These are phyloP conservation scores for Chamaetylas fuelleborni DNA, from an alignment of 2,113 vertebrate species.

Conservation along the genomic window DNA sequence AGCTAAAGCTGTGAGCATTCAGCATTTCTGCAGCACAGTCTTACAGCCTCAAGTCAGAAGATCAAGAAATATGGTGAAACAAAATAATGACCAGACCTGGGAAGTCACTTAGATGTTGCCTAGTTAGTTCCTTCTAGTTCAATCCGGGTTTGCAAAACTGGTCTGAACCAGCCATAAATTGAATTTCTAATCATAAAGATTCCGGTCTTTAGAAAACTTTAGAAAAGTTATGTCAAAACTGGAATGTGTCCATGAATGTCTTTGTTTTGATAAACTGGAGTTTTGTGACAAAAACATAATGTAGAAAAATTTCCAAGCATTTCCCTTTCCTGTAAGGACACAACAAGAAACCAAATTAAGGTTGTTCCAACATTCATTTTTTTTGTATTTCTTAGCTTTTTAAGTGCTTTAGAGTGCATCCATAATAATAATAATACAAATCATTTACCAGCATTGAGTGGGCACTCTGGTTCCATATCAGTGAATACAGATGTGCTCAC, in stretches of 20 bases:
- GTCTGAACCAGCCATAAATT: neutral
- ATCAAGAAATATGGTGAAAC: neutral
- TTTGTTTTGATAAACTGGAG: neutral
- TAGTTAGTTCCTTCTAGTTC: neutral
- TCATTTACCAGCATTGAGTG: neutral
- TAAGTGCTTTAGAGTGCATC: neutral
- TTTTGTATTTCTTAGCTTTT: neutral
- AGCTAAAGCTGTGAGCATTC: neutral
- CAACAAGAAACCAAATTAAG: neutral
- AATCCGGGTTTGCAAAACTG: neutral
- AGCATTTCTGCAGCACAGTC: neutral
- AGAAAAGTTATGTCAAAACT: neutral
- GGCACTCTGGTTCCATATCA: neutral
- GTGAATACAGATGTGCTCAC: accelerated
- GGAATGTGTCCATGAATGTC: neutral
- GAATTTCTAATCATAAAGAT: neutral
- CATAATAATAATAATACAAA: neutral
- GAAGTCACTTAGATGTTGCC: neutral
- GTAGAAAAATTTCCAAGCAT: neutral
- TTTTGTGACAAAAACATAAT: neutral
- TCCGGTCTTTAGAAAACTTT: neutral
- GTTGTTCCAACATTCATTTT: neutral
- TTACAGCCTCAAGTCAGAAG: neutral
- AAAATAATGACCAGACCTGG: neutral
- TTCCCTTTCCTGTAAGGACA: neutral